phyloP scores from a whole-genome alignment of 1,140 invertebrate species.

The Brachionus plicatilis region DNA sequence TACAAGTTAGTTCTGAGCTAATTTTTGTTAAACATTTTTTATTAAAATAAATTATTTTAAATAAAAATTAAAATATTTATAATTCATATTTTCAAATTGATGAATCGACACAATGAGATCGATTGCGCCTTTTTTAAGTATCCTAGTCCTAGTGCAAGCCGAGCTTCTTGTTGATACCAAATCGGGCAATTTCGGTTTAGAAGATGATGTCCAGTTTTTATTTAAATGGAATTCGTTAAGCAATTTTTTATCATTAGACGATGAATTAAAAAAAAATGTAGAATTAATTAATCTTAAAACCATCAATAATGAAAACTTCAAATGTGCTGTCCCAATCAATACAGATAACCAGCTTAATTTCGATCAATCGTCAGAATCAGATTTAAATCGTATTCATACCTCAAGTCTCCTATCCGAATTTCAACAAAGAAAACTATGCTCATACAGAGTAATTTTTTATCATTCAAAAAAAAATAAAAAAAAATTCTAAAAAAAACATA shows the following conservation, averaged over 20 bases:
- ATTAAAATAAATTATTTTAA: background rate
- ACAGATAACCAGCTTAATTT: background rate
- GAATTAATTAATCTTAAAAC: slow-evolving; percentile 8
- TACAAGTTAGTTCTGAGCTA: background rate
- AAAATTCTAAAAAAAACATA: background rate
- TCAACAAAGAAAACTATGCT: slow-evolving; percentile 17
- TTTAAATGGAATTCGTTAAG: background rate
- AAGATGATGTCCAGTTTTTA: slow-evolving; percentile 39
- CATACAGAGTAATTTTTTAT: slow-evolving; percentile 17
- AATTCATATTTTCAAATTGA: background rate
- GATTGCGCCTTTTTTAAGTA: background rate
- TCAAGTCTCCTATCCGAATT: background rate
- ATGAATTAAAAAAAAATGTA: background rate
- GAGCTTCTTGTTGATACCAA: background rate
- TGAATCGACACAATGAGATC: background rate
- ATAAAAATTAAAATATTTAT: background rate
- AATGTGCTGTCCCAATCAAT: background rate
- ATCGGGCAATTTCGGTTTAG: background rate
- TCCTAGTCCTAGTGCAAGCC: background rate
- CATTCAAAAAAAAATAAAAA: too few relatives aligned
- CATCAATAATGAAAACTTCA: background rate
- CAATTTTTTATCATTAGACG: background rate
- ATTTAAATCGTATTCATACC: background rate
- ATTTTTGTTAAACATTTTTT: background rate
- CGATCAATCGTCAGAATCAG: background rate